phyloP scores from a whole-genome alignment of 2,888 invertebrate genomes.

The Hybos culiciformis region DNA sequence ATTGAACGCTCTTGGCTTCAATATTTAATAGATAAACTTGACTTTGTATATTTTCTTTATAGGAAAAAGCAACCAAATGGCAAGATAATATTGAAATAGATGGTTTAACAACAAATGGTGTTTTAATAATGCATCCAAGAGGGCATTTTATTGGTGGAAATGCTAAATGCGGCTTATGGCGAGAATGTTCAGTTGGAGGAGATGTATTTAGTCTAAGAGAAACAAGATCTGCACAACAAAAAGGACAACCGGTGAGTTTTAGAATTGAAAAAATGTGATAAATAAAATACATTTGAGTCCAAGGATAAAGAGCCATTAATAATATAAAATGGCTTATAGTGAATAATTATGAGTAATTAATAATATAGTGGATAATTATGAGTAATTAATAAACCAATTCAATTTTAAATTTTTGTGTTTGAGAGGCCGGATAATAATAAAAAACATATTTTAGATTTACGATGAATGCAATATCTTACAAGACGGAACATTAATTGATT shows the following conservation, averaged over 20 bases:
- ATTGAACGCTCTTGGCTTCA: too few relatives aligned
- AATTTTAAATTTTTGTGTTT: too few relatives aligned
- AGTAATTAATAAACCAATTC: too few relatives aligned
- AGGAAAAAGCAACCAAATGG: constrained; percentile 99
- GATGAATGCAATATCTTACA: constrained; percentile 78
- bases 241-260: constrained; percentile 65
- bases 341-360: too few relatives aligned
- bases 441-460: constrained; percentile 40
- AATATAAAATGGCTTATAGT: too few relatives aligned
- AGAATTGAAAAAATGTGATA: too few relatives aligned
- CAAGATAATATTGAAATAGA: constrained; percentile 94
- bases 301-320: too few relatives aligned
- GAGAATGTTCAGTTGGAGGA: constrained; percentile 95
- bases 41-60: constrained; percentile 16
- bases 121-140: constrained; percentile 92
- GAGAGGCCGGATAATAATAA: too few relatives aligned
- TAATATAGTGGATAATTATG: too few relatives aligned
- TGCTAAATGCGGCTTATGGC: constrained; percentile 76
- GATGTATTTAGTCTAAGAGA: constrained; percentile 93
- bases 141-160: constrained; percentile 76
- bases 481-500: constrained; percentile 96
- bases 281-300: too few relatives aligned
- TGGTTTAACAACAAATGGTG: constrained; percentile 96
- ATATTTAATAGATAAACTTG: too few relatives aligned
- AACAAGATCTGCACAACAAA: constrained; percentile 89